Evolutionary conservation across 2,888 invertebrate species (phyloP), one percentile per base, ranked within the genome.

Genomic region (Nesidiocoris tenuis): DNA sequence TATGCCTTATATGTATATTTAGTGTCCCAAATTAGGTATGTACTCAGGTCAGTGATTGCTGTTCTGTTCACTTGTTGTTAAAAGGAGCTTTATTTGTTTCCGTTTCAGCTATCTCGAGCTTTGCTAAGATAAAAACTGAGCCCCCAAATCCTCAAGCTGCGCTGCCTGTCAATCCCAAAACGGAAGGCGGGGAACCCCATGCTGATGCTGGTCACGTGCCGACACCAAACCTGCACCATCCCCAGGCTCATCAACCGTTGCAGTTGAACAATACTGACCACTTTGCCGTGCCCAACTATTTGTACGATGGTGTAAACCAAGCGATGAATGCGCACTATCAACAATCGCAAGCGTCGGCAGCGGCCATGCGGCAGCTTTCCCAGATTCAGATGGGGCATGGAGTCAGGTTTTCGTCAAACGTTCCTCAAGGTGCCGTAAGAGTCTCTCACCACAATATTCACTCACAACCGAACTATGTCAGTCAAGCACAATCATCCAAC

Each of bases 211-310:
- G 59, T 16, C 24, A n/a, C n/a, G 12, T 61, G 39, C 79, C 76
- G 39, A 72, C 59, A 12, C 78, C 77, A 19, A 77, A 75, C n/a
- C 79, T 74, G 18, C 78, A 76, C 0, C 79, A 78, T 56, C 66
- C 67, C 0, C 77, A 77, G n/a, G 23, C 67, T 1, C 68, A 76
- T 59, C 78, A 77, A 24, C 76, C 19, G 23, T 74, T 59, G 22
- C 76, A 65, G 21, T 63, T 59, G 64, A 65, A 22, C 16, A 76
- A 64, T 39, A 16, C 17, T 7, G 67, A 67, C 3, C 67, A 56
- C 1, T 70, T 70, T n/a, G 59, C 19, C 2, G 59, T 59, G 18
- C 59, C 70, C 16, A 39, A 17, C 19, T 59, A 59, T 70, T n/a
- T 70, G 17, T 59, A 57, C 24, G 70, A 59, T 3, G 70, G 70